A percentile compares a stretch with the other conserved stretches of the same genome.
These are phyloP conservation scores for Muscidifurax raptorellus DNA, from an alignment of 1,140 invertebrate species.

Conservation along the genomic window DNA sequence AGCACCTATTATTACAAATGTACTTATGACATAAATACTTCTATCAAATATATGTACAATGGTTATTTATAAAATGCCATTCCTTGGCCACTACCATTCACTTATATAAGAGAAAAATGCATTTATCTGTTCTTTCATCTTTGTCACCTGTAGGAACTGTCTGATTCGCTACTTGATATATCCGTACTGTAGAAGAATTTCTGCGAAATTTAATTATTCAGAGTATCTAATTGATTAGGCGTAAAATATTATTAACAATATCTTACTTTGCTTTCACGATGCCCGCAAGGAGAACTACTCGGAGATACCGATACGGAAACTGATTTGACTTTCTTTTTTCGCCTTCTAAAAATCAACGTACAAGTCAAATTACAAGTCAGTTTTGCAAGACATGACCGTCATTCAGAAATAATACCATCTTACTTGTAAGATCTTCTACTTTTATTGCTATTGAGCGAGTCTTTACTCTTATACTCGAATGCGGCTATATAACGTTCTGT, in stretches of 20 bases:
- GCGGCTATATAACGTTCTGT: conserved; percentile 60
- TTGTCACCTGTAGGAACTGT: conserved; percentile 40
- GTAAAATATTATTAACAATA: background rate
- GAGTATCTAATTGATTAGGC: background rate
- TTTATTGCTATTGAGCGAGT: conserved; percentile 50
- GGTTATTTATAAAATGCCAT: background rate
- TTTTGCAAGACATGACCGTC: background rate
- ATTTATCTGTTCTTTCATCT: background rate
- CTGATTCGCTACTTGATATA: conserved; percentile 51
- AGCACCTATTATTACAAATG: conserved; percentile 14
- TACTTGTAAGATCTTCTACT: conserved; percentile 58
- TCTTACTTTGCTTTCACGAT: conserved; percentile 28
- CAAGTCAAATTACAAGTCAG: background rate
- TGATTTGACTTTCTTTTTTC: conserved; percentile 54
- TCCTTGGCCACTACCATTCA: background rate
- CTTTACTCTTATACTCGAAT: conserved; percentile 60
- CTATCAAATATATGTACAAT: conserved; percentile 47
- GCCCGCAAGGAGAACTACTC: conserved; percentile 40
- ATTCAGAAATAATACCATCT: conserved; percentile 13
- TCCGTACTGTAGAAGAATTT: conserved; percentile 57
- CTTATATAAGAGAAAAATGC: background rate
- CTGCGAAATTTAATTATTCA: conserved; percentile 25
- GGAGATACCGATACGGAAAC: conserved; percentile 52
- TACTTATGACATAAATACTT: background rate
- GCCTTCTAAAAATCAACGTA: conserved; percentile 45